Evolutionary conservation across 1,140 invertebrate genomes (phyloP), one percentile per base, ranked within the genome.

Genomic region (Dysdera silvatica): DNA sequence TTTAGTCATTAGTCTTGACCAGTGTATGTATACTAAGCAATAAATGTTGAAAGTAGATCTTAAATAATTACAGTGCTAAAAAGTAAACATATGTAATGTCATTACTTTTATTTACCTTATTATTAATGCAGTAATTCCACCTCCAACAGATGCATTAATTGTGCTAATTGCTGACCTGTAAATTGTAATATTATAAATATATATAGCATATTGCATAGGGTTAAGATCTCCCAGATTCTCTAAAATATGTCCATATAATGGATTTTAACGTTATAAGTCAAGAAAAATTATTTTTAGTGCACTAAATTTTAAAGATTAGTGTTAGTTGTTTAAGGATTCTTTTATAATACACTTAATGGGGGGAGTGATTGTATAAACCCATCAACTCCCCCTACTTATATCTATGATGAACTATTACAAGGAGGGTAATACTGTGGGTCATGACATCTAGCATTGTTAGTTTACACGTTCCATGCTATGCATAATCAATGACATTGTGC

Each of bases 61-160:
- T 60, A 71, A 18, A 4, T 12, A 10, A 5, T 54, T 23, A 54
- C 7, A 40, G 16, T 33, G 35, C 16, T 33, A 4, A 52, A 2
- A 52, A 5, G 16, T 18, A 31, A 24, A 35, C 24, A 10, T n/a
- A 26, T 40, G 10, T 33, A 24, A 37, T 5, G 31, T 37, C n/a
- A 35, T 56, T 28, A 18, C 3, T 10, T n/a, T 18, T 24, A 8
- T 28, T 14, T 67, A 62, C 73, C 71, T 61, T 55, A 71, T 71
- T 23, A 67, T 14, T 24, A 65, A 41, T 40, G 65, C 61, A 18
- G 24, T 49, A 31, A 67, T 43, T 47, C 55, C 61, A 16, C 63
- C 68, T 48, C 57, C 62, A 20, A 59, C 58, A 32, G 69, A 73
- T n/a, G 67, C 47, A 37, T 73, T 73, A n/a, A 71, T 70, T 5